These are phyloP conservation scores for Mixornis gularis DNA, from an alignment of 2,113 vertebrate genomes.

Conservation along the genomic window DNA sequence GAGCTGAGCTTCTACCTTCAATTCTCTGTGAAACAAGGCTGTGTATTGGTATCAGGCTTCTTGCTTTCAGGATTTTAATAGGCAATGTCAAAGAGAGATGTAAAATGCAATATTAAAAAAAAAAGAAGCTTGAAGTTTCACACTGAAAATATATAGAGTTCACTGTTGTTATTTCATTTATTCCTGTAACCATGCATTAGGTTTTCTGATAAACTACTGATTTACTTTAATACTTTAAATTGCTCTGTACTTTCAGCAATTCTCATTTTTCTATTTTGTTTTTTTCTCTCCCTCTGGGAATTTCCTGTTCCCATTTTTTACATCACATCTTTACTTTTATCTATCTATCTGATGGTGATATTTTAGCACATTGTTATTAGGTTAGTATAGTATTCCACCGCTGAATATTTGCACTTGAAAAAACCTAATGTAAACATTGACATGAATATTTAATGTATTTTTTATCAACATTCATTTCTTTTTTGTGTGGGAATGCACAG, in stretches of 20 bases:
- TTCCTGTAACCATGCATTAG: neutral
- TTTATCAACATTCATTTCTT: neutral
- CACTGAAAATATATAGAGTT: neutral
- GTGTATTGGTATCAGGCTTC: neutral
- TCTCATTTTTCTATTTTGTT: neutral
- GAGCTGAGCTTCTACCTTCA: neutral
- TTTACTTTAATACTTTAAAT: neutral
- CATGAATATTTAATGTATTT: neutral
- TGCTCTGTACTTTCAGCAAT: neutral
- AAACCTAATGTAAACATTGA: neutral
- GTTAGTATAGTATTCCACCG: neutral
- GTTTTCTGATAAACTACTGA: neutral
- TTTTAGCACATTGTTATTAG: neutral
- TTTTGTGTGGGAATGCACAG: neutral
- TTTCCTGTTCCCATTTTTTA: neutral
- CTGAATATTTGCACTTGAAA: neutral
- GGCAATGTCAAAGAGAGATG: neutral
- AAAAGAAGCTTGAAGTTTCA: neutral
- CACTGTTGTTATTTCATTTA: neutral
- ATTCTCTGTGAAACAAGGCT: neutral
- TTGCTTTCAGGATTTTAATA: neutral
- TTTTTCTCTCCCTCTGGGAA: accelerated
- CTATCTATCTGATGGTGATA: neutral
- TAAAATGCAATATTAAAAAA: neutral
- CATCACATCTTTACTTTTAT: neutral